phyloP scores from a whole-genome alignment of 2,113 vertebrate species.

The Lamprotornis superbus region DNA sequence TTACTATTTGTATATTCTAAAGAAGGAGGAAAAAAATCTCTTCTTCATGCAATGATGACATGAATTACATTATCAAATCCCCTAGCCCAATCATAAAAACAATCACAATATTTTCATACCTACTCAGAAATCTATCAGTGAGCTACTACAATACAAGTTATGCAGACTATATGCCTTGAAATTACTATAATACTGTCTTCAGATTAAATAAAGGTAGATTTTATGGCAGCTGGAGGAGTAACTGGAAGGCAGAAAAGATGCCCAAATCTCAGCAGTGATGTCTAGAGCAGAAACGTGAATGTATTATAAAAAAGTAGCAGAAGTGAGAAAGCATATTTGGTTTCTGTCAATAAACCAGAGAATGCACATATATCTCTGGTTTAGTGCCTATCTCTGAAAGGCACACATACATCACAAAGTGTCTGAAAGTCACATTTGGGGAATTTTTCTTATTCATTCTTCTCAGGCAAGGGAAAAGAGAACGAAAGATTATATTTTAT shows the following conservation, averaged over 20 bases:
- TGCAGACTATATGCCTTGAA: not conserved
- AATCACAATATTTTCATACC: not conserved
- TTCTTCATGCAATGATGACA: not conserved
- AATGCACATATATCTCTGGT: fast-evolving
- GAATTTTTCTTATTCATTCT: not conserved
- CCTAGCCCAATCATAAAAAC: not conserved
- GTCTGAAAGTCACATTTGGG: not conserved
- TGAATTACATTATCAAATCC: not conserved
- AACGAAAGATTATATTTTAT: not conserved
- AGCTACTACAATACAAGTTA: not conserved
- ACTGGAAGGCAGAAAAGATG: not conserved
- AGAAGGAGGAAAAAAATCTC: not conserved
- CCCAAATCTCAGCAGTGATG: not conserved
- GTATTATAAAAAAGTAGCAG: not conserved
- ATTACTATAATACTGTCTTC: not conserved
- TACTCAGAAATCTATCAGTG: not conserved
- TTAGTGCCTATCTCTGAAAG: not conserved
- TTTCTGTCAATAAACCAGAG: not conserved
- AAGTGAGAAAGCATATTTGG: not conserved
- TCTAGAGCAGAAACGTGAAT: not conserved
- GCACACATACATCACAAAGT: not conserved
- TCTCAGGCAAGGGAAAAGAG: not conserved
- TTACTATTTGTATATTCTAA: not conserved
- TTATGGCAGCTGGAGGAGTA: not conserved
- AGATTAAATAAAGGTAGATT: not conserved